Evolutionary conservation across 2,888 invertebrate genomes (phyloP), one percentile per base, ranked within the genome.

Genomic region (Therioaphis trifolii): DNA sequence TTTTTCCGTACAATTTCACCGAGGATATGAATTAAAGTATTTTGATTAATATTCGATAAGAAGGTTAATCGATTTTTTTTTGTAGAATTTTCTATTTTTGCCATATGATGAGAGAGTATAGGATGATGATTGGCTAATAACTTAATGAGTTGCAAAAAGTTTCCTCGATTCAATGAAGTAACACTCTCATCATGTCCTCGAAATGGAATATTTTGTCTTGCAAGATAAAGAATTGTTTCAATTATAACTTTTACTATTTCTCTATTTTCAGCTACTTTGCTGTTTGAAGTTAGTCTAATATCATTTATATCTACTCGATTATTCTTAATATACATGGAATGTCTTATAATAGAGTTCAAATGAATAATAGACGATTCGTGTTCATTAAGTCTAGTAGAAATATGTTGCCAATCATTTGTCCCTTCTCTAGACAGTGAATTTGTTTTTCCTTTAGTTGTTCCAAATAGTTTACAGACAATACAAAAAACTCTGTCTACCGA

Each of bases 391-490:
- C 61, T 63, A 63, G 61, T 63, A 63, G 61, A 63, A 63, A 63
- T 63, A 63, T 63, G 29, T 63, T 63, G 61, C 61, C 61, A 63
- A 63, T 63, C 61, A 63, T 63, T 63, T 63, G 61, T 63, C 61
- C 61, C 61, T 29, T 63, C 29, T 63, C 61, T 63, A 15, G 61
- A 29, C 15, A 63, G 11, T 15, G 29, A 27, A 63, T 63, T 63
- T 15, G 27, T 63, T 63, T 63, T 63, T 27, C 27, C 61, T 63
- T 63, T 63, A 63, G 61, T 63, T 63, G 61, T 63, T 63, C 61
- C 61, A 63, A 63, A 63, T 63, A 63, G 61, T 63, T 63, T 63
- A 63, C 61, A 63, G 61, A 63, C n/a, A n/a, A n/a, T n/a, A n/a
- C n/a, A n/a, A n/a, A n/a, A n/a, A n/a, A n/a, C 61, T 63, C 61